phyloP scores from a whole-genome alignment of 2,888 invertebrate species.

The Agrypnus murinus region DNA sequence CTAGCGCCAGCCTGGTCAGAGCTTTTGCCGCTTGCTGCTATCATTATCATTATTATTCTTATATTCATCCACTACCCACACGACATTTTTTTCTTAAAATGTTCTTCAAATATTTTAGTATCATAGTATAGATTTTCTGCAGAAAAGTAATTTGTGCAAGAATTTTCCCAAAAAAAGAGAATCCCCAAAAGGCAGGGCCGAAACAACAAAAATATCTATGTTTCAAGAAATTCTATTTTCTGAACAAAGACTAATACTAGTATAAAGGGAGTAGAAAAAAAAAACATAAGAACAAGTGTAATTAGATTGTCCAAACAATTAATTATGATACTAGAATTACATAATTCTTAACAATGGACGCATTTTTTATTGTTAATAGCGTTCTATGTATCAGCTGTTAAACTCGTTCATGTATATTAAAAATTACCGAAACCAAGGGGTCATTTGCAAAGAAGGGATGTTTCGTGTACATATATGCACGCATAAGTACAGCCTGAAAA shows the following conservation, averaged over 20 bases:
- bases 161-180: too few species aligned
- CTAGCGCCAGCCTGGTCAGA: conserved; percentile 68
- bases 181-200: not conserved
- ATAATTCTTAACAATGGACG: too few species aligned
- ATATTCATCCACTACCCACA: conserved; percentile 15
- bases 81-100: not conserved
- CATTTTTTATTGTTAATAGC: not conserved
- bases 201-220: too few species aligned
- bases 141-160: too few species aligned
- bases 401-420: not conserved
- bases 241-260: too few species aligned
- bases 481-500: conserved; percentile 33
- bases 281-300: too few species aligned
- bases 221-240: too few species aligned
- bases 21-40: conserved; percentile 58
- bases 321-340: too few species aligned
- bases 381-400: not conserved
- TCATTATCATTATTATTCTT: conserved; percentile 35
- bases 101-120: too few species aligned
- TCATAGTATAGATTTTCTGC: too few species aligned
- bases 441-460: conserved; percentile 33
- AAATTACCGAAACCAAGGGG: conserved; percentile 20
- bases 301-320: too few species aligned
- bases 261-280: too few species aligned
- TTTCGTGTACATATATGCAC: not conserved